A percentile compares a stretch with the other conserved stretches of the same genome.
Evolutionary conservation across 2,113 vertebrate species (phyloP).

Genomic region (Phycodurus eques): DNA sequence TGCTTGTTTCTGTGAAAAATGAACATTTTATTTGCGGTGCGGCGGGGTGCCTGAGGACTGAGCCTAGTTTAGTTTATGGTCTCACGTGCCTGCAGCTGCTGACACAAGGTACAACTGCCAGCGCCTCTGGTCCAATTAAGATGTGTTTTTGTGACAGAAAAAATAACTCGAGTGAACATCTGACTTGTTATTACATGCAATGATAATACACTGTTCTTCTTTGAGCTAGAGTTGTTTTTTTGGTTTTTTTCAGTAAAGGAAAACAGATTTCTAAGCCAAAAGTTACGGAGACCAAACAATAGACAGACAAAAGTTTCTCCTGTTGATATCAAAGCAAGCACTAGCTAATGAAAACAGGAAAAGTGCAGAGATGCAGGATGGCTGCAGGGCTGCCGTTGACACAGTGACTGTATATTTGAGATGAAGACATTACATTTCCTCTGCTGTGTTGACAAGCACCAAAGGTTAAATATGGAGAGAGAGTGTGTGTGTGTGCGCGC

Average conservation of each 20-base stretch:
- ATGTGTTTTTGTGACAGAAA: background rate
- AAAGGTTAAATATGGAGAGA: slow-evolving; percentile 42
- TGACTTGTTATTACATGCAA: background rate
- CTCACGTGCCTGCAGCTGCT: background rate
- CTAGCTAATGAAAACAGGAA: slow-evolving; percentile 9
- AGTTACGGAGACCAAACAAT: background rate
- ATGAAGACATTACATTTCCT: slow-evolving; percentile 32
- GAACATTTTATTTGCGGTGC: background rate
- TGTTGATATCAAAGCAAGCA: background rate
- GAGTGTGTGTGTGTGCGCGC: slow-evolving; percentile 21
- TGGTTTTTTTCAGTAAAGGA: background rate
- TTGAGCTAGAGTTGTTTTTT: background rate
- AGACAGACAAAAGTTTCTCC: background rate
- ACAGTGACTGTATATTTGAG: slow-evolving; percentile 13
- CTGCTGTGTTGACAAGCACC: slow-evolving; percentile 24
- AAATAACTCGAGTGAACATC: background rate
- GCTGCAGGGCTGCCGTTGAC: slow-evolving; percentile 28
- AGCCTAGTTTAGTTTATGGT: background rate
- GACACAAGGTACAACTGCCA: background rate
- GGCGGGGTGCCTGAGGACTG: background rate
- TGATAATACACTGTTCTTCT: background rate
- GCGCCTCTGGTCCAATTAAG: background rate
- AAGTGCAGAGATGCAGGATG: slow-evolving; percentile 25
- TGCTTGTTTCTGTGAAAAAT: background rate
- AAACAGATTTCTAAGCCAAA: background rate